These are phyloP conservation scores for Engraulis encrasicolus DNA, from an alignment of 2,113 vertebrate genomes.

Conservation along the genomic window DNA sequence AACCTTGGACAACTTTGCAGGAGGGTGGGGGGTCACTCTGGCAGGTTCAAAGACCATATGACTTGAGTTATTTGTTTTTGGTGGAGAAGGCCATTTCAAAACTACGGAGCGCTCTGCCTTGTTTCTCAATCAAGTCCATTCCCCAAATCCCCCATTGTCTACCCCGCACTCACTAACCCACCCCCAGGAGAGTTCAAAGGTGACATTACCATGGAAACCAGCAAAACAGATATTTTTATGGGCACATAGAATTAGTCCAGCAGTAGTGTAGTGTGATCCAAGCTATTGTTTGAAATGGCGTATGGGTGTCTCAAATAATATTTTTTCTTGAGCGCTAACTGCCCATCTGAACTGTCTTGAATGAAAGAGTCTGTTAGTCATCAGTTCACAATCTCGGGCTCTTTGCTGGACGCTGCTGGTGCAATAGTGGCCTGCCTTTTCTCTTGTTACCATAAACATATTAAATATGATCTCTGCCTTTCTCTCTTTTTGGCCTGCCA, in stretches of 20 bases:
- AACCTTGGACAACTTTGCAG: slow-evolving; percentile 42
- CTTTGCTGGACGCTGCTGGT: neutral
- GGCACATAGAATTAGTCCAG: neutral
- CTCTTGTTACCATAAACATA: neutral
- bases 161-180: slow-evolving; percentile 16
- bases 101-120: slow-evolving; percentile 51
- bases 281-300: slow-evolving; percentile 32
- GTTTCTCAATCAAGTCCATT: neutral
- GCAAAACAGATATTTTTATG: slow-evolving; percentile 19
- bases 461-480: neutral
- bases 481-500: neutral
- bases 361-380: slow-evolving; percentile 9
- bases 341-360: slow-evolving; percentile 11
- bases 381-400: neutral
- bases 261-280: slow-evolving; percentile 14
- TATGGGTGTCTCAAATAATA: neutral
- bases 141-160: too few species aligned
- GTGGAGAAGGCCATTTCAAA: slow-evolving; percentile 46
- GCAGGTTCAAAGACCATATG: slow-evolving; percentile 53
- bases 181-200: slow-evolving; percentile 59
- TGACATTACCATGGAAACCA: slow-evolving; percentile 44
- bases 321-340: slow-evolving; percentile 20
- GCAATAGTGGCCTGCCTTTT: neutral
- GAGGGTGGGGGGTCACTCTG: slow-evolving; percentile 51
- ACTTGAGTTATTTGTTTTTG: slow-evolving; percentile 64